phyloP scores from a whole-genome alignment of 2,888 invertebrate genomes.

The Microctonus aethiopoides region DNA sequence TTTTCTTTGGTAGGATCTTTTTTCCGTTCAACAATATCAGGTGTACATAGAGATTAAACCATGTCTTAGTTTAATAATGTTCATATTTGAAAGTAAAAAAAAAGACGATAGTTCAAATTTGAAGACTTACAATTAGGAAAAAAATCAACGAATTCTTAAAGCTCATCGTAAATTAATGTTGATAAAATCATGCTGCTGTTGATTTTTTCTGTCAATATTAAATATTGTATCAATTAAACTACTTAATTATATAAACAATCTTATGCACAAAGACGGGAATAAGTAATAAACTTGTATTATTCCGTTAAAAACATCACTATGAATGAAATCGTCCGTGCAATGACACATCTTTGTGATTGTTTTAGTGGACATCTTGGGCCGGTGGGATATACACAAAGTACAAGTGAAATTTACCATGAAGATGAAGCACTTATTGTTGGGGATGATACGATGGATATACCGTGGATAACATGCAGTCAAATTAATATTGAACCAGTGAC shows the following conservation, averaged over 20 bases:
- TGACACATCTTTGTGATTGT: conserved; percentile 78
- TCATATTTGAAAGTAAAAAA: background rate
- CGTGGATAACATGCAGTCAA: conserved; percentile 37
- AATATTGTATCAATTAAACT: background rate
- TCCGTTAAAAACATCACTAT: conserved; percentile 72
- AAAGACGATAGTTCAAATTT: background rate
- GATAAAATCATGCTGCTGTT: background rate
- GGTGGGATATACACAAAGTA: conserved; percentile 71
- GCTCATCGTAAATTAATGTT: background rate
- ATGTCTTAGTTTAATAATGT: background rate
- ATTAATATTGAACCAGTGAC: conserved; percentile 24
- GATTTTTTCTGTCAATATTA: background rate
- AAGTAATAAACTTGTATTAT: background rate
- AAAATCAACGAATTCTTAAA: background rate
- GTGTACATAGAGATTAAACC: background rate
- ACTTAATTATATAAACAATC: background rate
- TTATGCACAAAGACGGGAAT: background rate
- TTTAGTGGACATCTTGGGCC: conserved; percentile 81
- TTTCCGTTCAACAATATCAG: background rate
- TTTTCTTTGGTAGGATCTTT: background rate
- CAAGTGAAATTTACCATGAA: conserved; percentile 46
- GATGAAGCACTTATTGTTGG: conserved; percentile 42
- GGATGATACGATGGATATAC: conserved; percentile 51
- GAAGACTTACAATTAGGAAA: background rate
- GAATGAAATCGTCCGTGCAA: conserved; percentile 83